phyloP scores from a whole-genome alignment of 2,888 invertebrate species.

The Eledone cirrhosa region DNA sequence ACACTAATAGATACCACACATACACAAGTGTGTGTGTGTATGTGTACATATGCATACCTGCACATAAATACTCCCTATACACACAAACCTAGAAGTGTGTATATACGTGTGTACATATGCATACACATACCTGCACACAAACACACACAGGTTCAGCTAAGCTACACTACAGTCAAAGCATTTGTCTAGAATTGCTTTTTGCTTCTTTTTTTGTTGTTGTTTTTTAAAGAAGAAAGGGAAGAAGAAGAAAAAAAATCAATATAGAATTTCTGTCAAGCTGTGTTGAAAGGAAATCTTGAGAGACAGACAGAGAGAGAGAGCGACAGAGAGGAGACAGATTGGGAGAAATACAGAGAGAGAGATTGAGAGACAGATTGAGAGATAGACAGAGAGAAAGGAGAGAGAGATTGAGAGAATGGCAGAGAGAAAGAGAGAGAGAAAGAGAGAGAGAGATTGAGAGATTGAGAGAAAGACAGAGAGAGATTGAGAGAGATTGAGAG shows the following conservation, averaged over 20 bases:
- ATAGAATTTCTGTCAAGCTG: background rate
- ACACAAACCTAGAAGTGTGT: too few relatives aligned
- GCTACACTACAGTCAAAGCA: too few relatives aligned
- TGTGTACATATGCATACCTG: too few relatives aligned
- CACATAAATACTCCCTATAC: too few relatives aligned
- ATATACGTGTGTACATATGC: too few relatives aligned
- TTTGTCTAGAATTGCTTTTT: too few relatives aligned
- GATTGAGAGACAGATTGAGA: conserved; percentile 11
- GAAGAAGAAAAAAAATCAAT: conserved; percentile 24
- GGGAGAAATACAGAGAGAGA: conserved; percentile 27
- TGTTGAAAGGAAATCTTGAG: background rate
- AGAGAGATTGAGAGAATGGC: conserved; percentile 33
- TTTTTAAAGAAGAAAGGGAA: conserved; percentile 32
- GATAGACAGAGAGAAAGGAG: conserved; percentile 33
- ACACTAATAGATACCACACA: too few relatives aligned
- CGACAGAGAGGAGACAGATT: conserved; percentile 26
- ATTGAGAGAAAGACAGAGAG: conserved; percentile 14
- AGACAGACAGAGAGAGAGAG: conserved; percentile 31
- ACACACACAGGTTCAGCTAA: too few relatives aligned
- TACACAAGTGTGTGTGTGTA: too few relatives aligned
- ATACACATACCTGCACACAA: too few relatives aligned
- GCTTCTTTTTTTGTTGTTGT: too few relatives aligned
- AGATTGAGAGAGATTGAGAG: background rate
- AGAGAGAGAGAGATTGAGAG: conserved; percentile 31
- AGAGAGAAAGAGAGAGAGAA: conserved; percentile 32